Base-by-base conservation (phyloP, 1,140 invertebrate genomes). In the Drosophila ohnishii region DNA sequence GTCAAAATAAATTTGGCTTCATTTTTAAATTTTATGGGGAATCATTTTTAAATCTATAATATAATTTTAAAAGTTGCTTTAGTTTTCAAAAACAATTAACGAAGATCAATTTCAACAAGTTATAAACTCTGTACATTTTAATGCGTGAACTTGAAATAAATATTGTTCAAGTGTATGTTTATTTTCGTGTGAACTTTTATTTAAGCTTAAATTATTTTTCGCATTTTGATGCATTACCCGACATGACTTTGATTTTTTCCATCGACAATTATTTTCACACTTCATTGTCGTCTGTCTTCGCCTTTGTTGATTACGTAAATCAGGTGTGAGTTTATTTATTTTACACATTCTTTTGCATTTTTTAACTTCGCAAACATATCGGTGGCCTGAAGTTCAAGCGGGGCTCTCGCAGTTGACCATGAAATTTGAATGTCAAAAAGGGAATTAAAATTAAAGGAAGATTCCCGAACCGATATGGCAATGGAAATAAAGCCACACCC, bases 251-350 rank as follows among this genome's bases (percentile, higher is more conserved):
- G 65, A 86, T 80, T 81, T 75, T 80, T 71, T 78, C 69, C 74
- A 57, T 51, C 65, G 61, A 51, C 75, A 87, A 70, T 87, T 87
- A 87, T 82, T 86, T 86, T 87, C 71, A 82, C 82, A 86, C 83
- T 87, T 86, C 79, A 71, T 87, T 57, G 53, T 53, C 63, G 58
- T 47, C 37, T 56, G 57, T 53, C 50, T 62, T 53, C 30, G 22
- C 30, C 44, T 71, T 45, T 64, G 61, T 70, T 37, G 75, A 72
- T 88, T 87, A 73, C 85, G 77, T 88, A 84, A 80, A 83, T 80
- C 76, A 77, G 77, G 65, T 80, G 84, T 87, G 84, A 87, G 66
- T 64, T 87, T 83, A 80, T 87, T 87, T 87, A 71, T 53, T 63
- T 88, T 88, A 75, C 64, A 78, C 76, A 80, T 83, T 88, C 82